Conservation (phyloP, 1,140 invertebrate genomes). For the Caenorhabditis latens region DNA sequence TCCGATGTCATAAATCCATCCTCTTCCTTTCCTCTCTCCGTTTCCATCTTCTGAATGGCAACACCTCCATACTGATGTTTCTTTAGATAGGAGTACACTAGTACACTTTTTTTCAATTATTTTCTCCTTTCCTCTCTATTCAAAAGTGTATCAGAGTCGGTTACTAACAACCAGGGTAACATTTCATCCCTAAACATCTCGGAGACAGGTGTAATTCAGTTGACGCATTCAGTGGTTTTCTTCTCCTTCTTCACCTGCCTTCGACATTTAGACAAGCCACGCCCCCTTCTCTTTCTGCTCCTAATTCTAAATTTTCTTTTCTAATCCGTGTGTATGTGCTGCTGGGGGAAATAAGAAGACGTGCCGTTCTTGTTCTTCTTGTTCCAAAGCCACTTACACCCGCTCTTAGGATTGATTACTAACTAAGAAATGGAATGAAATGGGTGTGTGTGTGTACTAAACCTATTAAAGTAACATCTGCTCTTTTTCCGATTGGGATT, state of each 20-base stretch:
- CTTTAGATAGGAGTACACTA: background rate
- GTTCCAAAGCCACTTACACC: conserved; percentile 33
- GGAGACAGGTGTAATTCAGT: no score
- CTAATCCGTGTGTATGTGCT: background rate
- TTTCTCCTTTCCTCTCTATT: background rate
- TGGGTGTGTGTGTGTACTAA: no score
- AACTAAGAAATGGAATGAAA: no score
- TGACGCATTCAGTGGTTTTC: no score
- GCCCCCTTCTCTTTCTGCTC: background rate
- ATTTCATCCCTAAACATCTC: no score
- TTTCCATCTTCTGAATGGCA: background rate
- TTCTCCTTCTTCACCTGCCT: no score
- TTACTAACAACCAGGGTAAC: no score
- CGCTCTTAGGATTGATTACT: no score
- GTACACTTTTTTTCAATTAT: conserved; percentile 25
- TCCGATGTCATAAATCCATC: conserved; percentile 5
- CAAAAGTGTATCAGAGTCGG: no score
- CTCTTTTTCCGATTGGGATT: no score
- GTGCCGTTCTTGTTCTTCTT: background rate
- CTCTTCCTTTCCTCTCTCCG: background rate
- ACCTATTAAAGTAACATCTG: no score
- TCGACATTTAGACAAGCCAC: no score
- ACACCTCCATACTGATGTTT: background rate
- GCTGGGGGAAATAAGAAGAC: background rate
- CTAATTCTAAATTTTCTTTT: background rate